Evolutionary conservation across 2,888 invertebrate species (phyloP).

Genomic region (Nomada goodeniana): DNA sequence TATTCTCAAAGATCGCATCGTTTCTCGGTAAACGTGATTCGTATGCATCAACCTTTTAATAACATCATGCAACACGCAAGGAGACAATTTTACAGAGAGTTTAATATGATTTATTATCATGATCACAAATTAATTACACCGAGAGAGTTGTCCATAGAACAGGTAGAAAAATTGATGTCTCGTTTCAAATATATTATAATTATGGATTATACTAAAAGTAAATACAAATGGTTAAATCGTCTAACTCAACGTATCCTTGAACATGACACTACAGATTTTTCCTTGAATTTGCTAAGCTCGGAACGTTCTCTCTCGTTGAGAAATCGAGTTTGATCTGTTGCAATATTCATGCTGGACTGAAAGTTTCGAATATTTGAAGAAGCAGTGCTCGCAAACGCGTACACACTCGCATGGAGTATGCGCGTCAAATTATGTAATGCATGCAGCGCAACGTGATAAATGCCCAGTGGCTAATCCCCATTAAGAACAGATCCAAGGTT

Average conservation of each 20-base stretch:
- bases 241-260: slow-evolving; percentile 29
- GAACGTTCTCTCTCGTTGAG: slow-evolving; percentile 1
- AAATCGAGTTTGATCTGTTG: slow-evolving; percentile 47
- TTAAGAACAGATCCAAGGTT: slow-evolving; percentile 57
- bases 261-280: slow-evolving; percentile 49
- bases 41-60: slow-evolving; percentile 13
- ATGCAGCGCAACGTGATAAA: slow-evolving; percentile 31
- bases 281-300: slow-evolving; percentile 26
- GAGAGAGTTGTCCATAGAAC: background rate
- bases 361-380: slow-evolving; percentile 39
- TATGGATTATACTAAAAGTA: background rate
- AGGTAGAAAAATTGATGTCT: background rate
- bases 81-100: background rate
- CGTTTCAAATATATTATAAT: background rate
- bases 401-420: slow-evolving; percentile 24
- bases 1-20: slow-evolving; percentile 12
- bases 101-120: slow-evolving; percentile 15
- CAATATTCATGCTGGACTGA: slow-evolving; percentile 46
- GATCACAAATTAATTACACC: no score
- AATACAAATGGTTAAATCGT: background rate
- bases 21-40: slow-evolving; percentile 14
- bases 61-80: background rate
- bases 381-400: slow-evolving; percentile 10
- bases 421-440: slow-evolving; percentile 47
- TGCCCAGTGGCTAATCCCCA: slow-evolving; percentile 40